Evolutionary conservation across 2,113 vertebrate species (phyloP).

Genomic region (Tenebrosternarchus preto): DNA sequence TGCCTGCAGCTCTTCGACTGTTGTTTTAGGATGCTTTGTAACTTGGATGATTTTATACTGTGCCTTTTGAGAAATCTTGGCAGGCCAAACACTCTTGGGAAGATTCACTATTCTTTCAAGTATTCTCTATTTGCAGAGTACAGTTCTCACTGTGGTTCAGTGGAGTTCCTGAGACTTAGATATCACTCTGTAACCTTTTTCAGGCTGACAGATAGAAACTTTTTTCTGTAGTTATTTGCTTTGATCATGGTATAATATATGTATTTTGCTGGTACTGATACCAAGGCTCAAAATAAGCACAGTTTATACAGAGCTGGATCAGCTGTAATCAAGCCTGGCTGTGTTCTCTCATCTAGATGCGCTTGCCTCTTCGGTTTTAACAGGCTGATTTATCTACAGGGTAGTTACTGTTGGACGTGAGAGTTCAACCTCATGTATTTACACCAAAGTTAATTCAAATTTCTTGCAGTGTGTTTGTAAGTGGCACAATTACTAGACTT

Average conservation of each 20-base stretch:
- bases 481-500: too few relatives aligned
- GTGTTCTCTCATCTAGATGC: too few relatives aligned
- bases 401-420: too few relatives aligned
- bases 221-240: constrained; percentile 8
- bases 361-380: too few relatives aligned
- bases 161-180: background rate
- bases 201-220: background rate
- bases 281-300: background rate
- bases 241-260: background rate
- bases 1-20: background rate
- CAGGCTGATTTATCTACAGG: too few relatives aligned
- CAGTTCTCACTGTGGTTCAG: background rate
- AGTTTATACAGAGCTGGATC: background rate
- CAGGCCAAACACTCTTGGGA: background rate
- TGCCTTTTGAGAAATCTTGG: background rate
- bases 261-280: background rate
- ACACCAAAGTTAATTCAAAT: too few relatives aligned
- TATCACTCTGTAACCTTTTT: background rate
- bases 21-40: background rate
- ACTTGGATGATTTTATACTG: constrained; percentile 18
- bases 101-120: constrained; percentile 10
- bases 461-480: too few relatives aligned
- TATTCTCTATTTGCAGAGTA: background rate
- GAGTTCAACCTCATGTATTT: too few relatives aligned
- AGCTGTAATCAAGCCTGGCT: too few relatives aligned